Conservation (phyloP, 2,888 invertebrate species). For the Bimastos eiseni region DNA sequence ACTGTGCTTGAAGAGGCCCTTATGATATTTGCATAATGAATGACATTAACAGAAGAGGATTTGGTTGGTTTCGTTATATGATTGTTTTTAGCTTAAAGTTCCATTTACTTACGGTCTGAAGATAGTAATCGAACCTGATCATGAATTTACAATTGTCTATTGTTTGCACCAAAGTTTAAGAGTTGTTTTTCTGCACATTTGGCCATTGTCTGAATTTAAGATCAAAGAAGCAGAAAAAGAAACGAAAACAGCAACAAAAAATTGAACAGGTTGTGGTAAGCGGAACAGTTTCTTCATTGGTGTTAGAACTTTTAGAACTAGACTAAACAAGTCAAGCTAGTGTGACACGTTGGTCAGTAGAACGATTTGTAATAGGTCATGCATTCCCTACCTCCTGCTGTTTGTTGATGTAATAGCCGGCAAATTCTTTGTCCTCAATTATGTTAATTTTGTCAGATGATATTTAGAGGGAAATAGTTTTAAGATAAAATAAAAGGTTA, state of each 20-base stretch:
- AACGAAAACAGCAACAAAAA: conserved; percentile 36
- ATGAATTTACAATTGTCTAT: background rate
- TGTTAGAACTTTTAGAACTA: background rate
- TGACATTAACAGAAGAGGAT: background rate
- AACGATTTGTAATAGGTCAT: no score
- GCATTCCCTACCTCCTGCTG: no score
- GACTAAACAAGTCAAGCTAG: no score
- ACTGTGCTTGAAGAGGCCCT: no score
- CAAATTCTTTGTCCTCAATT: no score
- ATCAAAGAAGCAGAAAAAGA: conserved; percentile 43
- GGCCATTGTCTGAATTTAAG: conserved; percentile 25
- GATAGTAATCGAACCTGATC: background rate
- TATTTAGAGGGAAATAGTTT: no score
- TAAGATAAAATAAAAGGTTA: no score
- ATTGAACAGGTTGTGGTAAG: conserved; percentile 1
- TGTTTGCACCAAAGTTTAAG: background rate
- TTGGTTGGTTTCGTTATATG: background rate
- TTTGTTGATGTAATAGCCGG: no score
- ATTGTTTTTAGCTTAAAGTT: background rate
- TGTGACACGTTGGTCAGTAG: no score
- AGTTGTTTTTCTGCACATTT: background rate
- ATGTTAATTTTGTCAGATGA: no score
- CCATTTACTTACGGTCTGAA: background rate
- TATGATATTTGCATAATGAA: no score
- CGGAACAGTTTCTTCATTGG: background rate